phyloP scores from a whole-genome alignment of 1,140 invertebrate species.

The Aporrectodea caliginosa region DNA sequence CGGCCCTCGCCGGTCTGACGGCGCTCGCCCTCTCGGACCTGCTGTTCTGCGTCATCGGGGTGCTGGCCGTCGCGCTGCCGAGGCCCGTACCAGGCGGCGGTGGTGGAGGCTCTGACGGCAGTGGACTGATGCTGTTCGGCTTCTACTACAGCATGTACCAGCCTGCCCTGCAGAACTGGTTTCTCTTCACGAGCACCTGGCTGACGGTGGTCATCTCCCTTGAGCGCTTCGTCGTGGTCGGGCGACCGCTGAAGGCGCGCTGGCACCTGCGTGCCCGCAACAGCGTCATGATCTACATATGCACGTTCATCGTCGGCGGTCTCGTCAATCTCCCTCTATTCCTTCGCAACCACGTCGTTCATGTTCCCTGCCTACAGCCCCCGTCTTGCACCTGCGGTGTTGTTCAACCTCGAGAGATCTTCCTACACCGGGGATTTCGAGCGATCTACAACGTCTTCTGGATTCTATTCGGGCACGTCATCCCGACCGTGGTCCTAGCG shows the following conservation, averaged over 20 bases:
- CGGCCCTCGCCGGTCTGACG: constrained; percentile 23
- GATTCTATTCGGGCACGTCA: constrained; percentile 21
- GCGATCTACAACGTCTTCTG: constrained; percentile 24
- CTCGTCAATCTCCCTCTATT: not conserved
- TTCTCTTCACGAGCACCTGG: constrained; percentile 32
- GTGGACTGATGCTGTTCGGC: not conserved
- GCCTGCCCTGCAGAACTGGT: constrained; percentile 15
- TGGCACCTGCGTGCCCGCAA: constrained; percentile 1
- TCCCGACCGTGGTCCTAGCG: constrained; percentile 25
- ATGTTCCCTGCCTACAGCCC: not conserved
- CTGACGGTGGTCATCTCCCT: constrained; percentile 21
- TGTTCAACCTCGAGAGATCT: not conserved
- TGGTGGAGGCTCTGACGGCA: no score
- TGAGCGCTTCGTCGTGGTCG: constrained; percentile 28
- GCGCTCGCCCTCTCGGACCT: constrained; percentile 26
- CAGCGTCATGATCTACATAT: not conserved
- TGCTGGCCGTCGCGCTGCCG: not conserved
- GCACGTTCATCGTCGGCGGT: not conserved
- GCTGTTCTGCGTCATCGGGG: constrained; percentile 23
- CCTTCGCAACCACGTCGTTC: not conserved
- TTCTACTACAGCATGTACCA: not conserved
- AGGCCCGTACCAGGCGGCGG: no score
- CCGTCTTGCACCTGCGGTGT: not conserved
- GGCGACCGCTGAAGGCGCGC: constrained; percentile 27
- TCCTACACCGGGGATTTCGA: not conserved